Evolutionary conservation across 2,113 vertebrate genomes (phyloP).

Genomic region (Ctenomys sociabilis): DNA sequence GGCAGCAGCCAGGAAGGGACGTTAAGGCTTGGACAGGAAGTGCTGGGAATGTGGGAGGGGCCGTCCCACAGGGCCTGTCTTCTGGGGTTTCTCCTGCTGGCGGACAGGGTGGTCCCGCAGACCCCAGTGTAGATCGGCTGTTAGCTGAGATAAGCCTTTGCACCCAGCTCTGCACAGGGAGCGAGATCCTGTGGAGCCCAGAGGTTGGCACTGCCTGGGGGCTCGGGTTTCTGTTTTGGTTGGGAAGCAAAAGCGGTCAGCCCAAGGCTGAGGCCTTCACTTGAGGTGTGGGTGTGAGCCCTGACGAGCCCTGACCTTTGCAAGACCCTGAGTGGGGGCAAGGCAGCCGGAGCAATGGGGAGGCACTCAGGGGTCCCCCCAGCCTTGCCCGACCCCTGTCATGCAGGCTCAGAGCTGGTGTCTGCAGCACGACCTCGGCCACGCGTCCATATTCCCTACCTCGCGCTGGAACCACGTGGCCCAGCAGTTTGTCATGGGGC

Average conservation of each 20-base stretch:
- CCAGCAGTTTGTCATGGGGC: slow-evolving; percentile 86
- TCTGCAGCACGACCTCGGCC: slow-evolving; percentile 87
- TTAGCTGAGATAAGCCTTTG: background rate
- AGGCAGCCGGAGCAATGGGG: background rate
- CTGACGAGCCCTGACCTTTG: background rate
- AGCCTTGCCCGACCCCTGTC: background rate
- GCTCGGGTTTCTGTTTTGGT: background rate
- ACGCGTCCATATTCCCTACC: slow-evolving; percentile 83
- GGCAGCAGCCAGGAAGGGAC: background rate
- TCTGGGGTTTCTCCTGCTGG: background rate
- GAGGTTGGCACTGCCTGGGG: background rate
- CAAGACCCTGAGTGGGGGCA: background rate
- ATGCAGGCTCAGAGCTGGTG: slow-evolving; percentile 83
- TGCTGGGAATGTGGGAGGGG: background rate
- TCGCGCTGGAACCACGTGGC: slow-evolving; percentile 84
- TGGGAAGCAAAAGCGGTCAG: background rate
- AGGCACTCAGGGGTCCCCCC: background rate
- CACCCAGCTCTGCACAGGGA: background rate
- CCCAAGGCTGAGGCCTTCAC: background rate
- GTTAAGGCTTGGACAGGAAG: background rate
- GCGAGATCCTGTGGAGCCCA: background rate
- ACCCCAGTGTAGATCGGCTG: background rate
- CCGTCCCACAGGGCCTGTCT: background rate
- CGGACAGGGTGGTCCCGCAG: background rate
- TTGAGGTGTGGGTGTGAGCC: background rate